These are phyloP conservation scores for Coremacera marginata DNA, from an alignment of 2,888 invertebrate genomes.

Conservation along the genomic window DNA sequence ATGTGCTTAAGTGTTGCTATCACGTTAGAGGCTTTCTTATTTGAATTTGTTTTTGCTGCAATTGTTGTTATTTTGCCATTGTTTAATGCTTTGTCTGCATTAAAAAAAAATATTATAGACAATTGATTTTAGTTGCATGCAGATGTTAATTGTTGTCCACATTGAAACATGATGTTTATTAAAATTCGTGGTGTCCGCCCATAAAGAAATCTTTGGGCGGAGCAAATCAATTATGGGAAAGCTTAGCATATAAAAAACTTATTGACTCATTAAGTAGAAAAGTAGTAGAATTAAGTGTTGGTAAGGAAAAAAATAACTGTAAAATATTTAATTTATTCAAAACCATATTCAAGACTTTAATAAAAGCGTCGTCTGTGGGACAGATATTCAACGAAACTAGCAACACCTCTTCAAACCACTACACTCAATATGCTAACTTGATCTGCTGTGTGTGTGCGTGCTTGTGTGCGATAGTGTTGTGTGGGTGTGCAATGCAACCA, in stretches of 20 bases:
- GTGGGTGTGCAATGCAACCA: not conserved
- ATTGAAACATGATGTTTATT: not conserved
- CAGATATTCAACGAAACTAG: too few species aligned
- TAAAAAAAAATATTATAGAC: not conserved
- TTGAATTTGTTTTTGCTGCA: not conserved
- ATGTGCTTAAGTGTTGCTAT: constrained; percentile 21
- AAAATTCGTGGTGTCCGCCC: too few species aligned
- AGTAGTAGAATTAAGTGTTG: too few species aligned
- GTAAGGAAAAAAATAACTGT: too few species aligned
- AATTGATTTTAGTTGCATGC: constrained; percentile 25
- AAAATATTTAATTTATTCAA: too few species aligned
- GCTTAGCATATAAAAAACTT: too few species aligned
- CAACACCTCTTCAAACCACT: too few species aligned
- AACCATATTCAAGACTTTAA: too few species aligned
- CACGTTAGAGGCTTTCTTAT: not conserved
- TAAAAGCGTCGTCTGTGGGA: too few species aligned
- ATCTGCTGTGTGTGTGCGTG: too few species aligned
- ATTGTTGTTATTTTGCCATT: not conserved
- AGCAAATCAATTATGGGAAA: not conserved
- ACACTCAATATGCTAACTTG: too few species aligned
- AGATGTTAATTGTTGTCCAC: not conserved
- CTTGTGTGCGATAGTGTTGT: not conserved
- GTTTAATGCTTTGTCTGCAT: not conserved
- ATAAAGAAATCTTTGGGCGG: not conserved
- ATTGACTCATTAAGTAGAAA: too few species aligned